Evolutionary conservation across 2,113 vertebrate species (phyloP), one percentile per base, ranked within the genome.

Genomic region (Phalacrocorax aristotelis): DNA sequence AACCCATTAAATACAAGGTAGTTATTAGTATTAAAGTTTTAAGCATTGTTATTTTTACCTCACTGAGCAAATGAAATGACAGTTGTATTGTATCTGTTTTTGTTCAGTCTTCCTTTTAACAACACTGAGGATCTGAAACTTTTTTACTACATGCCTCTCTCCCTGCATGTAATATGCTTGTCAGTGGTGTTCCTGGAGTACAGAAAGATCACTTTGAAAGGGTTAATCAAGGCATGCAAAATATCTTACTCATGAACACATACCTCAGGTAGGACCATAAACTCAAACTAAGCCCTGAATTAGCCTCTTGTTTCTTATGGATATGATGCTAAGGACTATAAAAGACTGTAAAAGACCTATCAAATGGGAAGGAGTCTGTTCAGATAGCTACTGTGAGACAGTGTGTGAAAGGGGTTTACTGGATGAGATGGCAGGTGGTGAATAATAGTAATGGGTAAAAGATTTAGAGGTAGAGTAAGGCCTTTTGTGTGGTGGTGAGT

Each of bases 401-500:
- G 11, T 2, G 2, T 27, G 36, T 65, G 49, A 44, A 22, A 69
- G 13, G 5, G 11, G 19, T 82, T 55, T 42, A 8, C 15, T 75
- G 38, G 27, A 20, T 84, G 42, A 74, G 25, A 7, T n/a, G 49
- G 29, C 22, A 40, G 22, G 15, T 89, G 60, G 19, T 1, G 27
- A 44, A 80, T 20, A 58, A 65, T 17, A 79, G 7, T 4, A 51
- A 26, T 2, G 5, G 3, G 7, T 55, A 10, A 54, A 75, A 71
- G 9, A 38, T 22, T n/a, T 29, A 10, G 16, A 52, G 21, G 20
- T 25, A 34, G 10, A 38, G 30, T 17, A 48, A 46, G 15, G 2
- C 16, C 29, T 62, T 76, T 58, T 57, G 7, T 0, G 1, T 9
- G 3, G 29, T 6, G 6, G 11, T 10, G 19, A 20, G 25, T 3